Conservation (phyloP, 2,888 invertebrate genomes). For the Mythimna lalbum region DNA sequence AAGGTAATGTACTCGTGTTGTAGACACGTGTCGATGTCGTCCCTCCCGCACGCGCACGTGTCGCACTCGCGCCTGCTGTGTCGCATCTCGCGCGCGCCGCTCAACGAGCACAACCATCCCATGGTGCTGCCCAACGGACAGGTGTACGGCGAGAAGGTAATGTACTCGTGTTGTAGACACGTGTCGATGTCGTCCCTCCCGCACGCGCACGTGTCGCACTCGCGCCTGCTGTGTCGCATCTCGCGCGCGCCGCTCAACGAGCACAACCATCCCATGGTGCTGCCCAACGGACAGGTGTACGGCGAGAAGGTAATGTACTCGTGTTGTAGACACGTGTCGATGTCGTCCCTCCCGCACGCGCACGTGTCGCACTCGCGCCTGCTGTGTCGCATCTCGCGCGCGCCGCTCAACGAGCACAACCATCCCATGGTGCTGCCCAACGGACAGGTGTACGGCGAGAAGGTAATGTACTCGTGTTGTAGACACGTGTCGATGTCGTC, state of each 20-base stretch:
- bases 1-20: constrained; percentile 75
- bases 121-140: constrained; percentile 99
- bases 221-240: constrained; percentile 97
- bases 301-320: constrained; percentile 92
- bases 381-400: no score
- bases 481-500: no score
- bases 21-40: not conserved
- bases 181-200: no score
- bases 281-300: constrained; percentile 99
- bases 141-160: constrained; percentile 97
- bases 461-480: no score
- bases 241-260: constrained; percentile 98
- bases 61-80: constrained; percentile 99
- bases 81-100: constrained; percentile 96
- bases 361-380: no score
- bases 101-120: constrained; percentile 99
- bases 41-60: constrained; percentile 95
- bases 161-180: no score
- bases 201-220: constrained; percentile 97
- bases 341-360: no score
- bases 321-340: constrained; percentile 84
- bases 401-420: no score
- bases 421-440: no score
- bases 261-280: constrained; percentile 99
- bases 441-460: no score